Evolutionary conservation across 2,797 vertebrate species (phyloP).

Genomic region (Heterohyrax brucei): DNA sequence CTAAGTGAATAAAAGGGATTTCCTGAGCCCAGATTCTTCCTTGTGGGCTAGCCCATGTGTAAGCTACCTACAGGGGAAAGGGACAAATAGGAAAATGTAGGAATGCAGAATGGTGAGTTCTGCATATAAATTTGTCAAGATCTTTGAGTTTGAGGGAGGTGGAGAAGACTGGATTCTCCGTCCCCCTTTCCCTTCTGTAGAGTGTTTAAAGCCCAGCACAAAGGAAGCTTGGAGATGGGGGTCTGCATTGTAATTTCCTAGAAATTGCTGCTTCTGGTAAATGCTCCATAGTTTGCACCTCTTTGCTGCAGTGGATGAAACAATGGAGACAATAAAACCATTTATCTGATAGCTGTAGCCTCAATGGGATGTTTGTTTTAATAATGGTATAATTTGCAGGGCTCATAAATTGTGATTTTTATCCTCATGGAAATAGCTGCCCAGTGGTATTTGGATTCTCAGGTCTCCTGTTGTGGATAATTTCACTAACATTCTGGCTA

Average conservation of each 20-base stretch:
- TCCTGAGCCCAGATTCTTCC: constrained; percentile 73
- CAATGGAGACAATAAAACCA: constrained; percentile 80
- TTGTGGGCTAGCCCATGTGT: constrained; percentile 1
- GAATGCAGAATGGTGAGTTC: constrained; percentile 40
- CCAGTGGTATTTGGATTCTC: constrained; percentile 81
- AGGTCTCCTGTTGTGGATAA: constrained; percentile 84
- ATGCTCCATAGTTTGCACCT: constrained; percentile 81
- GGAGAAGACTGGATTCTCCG: constrained; percentile 48
- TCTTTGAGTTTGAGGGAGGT: constrained; percentile 61
- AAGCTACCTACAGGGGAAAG: not conserved
- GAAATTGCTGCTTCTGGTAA: constrained; percentile 86
- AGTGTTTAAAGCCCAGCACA: constrained; percentile 63
- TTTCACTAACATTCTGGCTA: constrained; percentile 82
- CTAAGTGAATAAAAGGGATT: constrained; percentile 70
- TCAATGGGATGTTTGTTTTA: constrained; percentile 87
- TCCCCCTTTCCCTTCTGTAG: not conserved
- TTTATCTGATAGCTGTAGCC: constrained; percentile 83
- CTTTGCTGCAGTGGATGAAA: constrained; percentile 77
- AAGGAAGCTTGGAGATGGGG: constrained; percentile 82
- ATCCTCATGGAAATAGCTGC: constrained; percentile 85
- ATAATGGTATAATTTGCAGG: constrained; percentile 85
- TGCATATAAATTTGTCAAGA: constrained; percentile 59
- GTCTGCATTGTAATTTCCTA: constrained; percentile 82
- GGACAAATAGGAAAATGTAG: constrained; percentile 61
- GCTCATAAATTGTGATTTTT: constrained; percentile 86